phyloP scores from a whole-genome alignment of 2,888 invertebrate genomes.

The Zhengitettix transpicula region DNA sequence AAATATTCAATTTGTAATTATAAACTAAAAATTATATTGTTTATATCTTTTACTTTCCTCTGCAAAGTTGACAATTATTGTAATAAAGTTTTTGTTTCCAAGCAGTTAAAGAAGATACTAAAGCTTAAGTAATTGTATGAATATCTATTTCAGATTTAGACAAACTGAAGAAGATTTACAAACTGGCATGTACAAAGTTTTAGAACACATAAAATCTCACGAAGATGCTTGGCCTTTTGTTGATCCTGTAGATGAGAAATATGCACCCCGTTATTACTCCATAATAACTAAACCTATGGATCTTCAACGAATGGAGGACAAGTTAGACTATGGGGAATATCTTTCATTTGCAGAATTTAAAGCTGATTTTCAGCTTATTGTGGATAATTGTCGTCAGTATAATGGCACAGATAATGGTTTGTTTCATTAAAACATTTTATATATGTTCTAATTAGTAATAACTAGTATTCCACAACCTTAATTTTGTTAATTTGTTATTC shows the following conservation, averaged over 20 bases:
- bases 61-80: too few relatives aligned
- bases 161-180: slow-evolving; percentile 71
- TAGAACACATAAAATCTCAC: slow-evolving; percentile 73
- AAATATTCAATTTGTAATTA: too few relatives aligned
- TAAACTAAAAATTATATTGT: too few relatives aligned
- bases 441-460: too few relatives aligned
- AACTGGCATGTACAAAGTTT: slow-evolving; percentile 81
- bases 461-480: neutral
- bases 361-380: slow-evolving; percentile 78
- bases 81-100: too few relatives aligned
- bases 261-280: slow-evolving; percentile 56
- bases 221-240: slow-evolving; percentile 90
- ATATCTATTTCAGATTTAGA: slow-evolving; percentile 42
- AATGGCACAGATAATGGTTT: slow-evolving; percentile 87
- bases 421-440: slow-evolving; percentile 10
- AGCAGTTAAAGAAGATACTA: neutral
- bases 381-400: slow-evolving; percentile 81
- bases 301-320: slow-evolving; percentile 71
- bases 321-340: slow-evolving; percentile 67
- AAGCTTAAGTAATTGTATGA: neutral
- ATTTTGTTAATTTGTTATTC: neutral
- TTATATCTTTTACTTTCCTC: too few relatives aligned
- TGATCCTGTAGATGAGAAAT: slow-evolving; percentile 83
- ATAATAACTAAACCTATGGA: slow-evolving; percentile 66
- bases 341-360: slow-evolving; percentile 64